Conservation (phyloP, 1,140 invertebrate species). For the Scaptomyza graminum region DNA sequence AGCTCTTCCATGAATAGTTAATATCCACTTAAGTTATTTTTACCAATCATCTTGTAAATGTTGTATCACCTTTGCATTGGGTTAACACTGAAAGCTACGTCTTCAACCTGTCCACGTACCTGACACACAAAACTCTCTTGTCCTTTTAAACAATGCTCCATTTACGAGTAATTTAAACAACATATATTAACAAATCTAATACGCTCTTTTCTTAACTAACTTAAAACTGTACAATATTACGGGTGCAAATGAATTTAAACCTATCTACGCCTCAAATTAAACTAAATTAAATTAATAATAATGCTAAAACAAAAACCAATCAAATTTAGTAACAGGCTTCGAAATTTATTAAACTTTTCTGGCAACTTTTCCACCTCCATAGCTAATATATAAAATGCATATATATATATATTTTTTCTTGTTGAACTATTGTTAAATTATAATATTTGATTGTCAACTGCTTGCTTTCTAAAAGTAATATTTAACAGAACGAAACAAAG, state of each 20-base stretch:
- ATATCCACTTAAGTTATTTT: constrained; percentile 26
- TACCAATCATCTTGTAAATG: constrained; percentile 49
- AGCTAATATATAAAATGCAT: not conserved
- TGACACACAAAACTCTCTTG: constrained; percentile 47
- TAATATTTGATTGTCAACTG: no score
- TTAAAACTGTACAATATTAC: constrained; percentile 30
- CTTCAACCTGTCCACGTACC: constrained; percentile 78
- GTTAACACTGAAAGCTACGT: constrained; percentile 60
- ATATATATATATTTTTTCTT: not conserved
- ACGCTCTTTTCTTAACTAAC: constrained; percentile 1
- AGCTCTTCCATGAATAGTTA: constrained; percentile 70
- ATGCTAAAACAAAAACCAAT: constrained; percentile 7
- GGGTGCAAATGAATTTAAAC: constrained; percentile 56
- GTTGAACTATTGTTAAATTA: not conserved
- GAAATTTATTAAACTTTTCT: constrained; percentile 18
- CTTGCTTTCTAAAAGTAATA: not conserved
- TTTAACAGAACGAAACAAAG: not conserved
- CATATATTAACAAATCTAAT: not conserved
- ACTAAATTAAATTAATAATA: not conserved
- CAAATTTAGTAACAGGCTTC: constrained; percentile 22
- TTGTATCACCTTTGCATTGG: constrained; percentile 22
- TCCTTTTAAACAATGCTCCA: constrained; percentile 6
- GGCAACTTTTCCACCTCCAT: constrained; percentile 3
- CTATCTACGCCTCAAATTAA: constrained; percentile 25
- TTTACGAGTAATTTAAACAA: not conserved